Evolutionary conservation across 2,113 vertebrate species (phyloP), one percentile per base, ranked within the genome.

Genomic region (Galbula dea): DNA sequence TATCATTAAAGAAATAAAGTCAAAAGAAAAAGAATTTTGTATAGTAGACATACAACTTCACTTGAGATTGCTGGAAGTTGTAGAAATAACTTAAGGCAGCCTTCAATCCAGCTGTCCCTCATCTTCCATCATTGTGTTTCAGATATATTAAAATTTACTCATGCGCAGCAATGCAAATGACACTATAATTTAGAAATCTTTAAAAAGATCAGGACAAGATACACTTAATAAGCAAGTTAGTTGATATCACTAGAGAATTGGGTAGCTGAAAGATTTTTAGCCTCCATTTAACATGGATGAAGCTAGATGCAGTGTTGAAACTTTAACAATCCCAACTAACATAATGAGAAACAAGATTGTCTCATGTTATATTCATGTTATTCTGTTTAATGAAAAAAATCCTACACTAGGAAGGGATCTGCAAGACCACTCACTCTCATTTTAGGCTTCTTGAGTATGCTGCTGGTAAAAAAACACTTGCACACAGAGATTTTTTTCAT

Each of bases 281-380:
- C 10, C 41, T 85, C 76, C 41, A 79, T 92, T 94, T 90, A 94
- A 85, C 27, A 63, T 34, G 41, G 27, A 90, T 89, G 67, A 85
- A 94, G 57, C 43, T 37, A 30, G 9, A 68, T 45, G 74, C 55
- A 90, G 8, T 57, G 30, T 41, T 76, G 79, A 93, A 92, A 86
- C 62, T 75, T 88, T 86, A 90, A 78, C 52, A 90, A 63, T 78
- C 18, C 15, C 52, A 86, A 45, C 74, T 59, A 92, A 65, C 20
- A 81, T 75, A 95, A 94, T 82, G 66, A 93, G 78, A 95, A 89
- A 90, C 49, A 90, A 84, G 85, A 66, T 41, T 78, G 57, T 79
- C 89, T 97, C 73, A 88, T 94, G 82, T 96, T 93, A 84, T 93
- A 95, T 94, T 96, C 85, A 93, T 88, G 49, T 63, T 88, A 76